phyloP scores from a whole-genome alignment of 2,888 invertebrate species.

The Stenolophus ochropezus region DNA sequence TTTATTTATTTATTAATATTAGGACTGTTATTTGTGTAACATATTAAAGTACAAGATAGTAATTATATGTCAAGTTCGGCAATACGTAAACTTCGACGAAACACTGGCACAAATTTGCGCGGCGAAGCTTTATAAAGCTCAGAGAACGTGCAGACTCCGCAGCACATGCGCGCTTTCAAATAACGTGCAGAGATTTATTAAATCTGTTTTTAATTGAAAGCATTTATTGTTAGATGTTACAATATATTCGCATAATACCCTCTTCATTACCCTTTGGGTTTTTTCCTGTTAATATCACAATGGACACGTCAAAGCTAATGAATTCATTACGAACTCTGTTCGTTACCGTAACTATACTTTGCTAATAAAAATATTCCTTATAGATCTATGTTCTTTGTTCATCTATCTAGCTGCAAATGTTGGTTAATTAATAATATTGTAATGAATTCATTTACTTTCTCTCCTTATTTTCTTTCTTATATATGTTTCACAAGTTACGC shows the following conservation, averaged over 20 bases:
- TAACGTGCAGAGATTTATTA: neutral
- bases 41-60: neutral
- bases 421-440: neutral
- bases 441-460: neutral
- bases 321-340: neutral
- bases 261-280: neutral
- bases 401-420: neutral
- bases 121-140: slow-evolving; percentile 42
- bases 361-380: too few species aligned
- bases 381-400: too few species aligned
- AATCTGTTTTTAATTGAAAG: slow-evolving; percentile 18
- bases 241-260: neutral
- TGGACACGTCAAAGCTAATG: neutral
- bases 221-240: neutral
- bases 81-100: neutral
- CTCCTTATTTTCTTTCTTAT: too few species aligned
- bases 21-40: too few species aligned
- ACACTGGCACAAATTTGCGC: neutral
- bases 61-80: neutral
- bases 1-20: too few species aligned
- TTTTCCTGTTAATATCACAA: neutral
- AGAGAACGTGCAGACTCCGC: slow-evolving; percentile 16
- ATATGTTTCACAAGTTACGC: too few species aligned
- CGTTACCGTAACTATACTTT: too few species aligned
- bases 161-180: slow-evolving; percentile 14